Evolutionary conservation across 1,140 invertebrate species (phyloP).

Genomic region (Phocides pigmalion): DNA sequence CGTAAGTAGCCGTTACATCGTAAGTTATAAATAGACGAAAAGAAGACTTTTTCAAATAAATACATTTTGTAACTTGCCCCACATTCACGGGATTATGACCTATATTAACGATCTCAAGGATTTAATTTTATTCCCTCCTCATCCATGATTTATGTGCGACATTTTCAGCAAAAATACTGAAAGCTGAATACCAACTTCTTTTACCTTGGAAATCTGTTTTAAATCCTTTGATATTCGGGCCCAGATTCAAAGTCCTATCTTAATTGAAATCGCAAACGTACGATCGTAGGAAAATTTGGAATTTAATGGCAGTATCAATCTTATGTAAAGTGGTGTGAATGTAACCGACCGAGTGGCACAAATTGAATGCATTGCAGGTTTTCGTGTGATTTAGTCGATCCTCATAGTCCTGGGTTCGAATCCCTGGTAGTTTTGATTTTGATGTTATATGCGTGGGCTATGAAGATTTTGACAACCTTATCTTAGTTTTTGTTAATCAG

Average conservation of each 20-base stretch:
- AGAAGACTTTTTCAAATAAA: no score
- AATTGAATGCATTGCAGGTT: not conserved
- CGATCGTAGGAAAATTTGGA: conserved; percentile 33
- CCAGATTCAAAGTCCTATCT: conserved; percentile 45
- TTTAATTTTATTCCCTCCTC: conserved; percentile 28
- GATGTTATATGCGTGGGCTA: no score
- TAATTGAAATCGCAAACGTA: conserved; percentile 49
- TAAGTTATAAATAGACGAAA: no score
- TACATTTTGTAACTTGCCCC: not conserved
- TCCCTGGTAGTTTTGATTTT: no score
- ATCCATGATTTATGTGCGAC: conserved; percentile 32
- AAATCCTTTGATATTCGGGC: conserved; percentile 48
- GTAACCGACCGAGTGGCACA: not conserved
- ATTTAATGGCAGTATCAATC: conserved; percentile 28
- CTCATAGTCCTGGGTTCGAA: no score
- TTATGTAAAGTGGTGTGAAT: conserved; percentile 25
- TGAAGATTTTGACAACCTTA: no score
- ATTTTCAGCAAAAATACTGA: conserved; percentile 32
- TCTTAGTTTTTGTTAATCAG: no score
- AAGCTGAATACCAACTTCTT: conserved; percentile 30
- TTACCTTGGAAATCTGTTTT: conserved; percentile 37
- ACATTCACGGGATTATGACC: not conserved
- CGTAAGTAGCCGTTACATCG: no score
- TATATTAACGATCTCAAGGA: conserved; percentile 15
- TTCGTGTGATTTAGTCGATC: not conserved